Base-by-base conservation (phyloP, 2,888 invertebrate species). In the Caradrina clavipalpis region DNA sequence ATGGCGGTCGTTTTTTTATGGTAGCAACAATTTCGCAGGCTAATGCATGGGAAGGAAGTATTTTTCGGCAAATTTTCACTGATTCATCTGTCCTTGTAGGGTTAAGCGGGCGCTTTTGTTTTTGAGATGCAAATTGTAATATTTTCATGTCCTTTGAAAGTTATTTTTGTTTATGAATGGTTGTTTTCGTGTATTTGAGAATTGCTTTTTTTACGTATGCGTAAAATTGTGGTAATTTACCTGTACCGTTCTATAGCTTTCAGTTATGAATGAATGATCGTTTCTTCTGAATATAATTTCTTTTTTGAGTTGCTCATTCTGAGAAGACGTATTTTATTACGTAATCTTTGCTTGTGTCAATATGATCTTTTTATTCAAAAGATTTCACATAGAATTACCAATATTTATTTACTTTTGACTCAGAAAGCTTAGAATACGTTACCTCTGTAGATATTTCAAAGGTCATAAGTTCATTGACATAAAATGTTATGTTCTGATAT, bases 1-100 rank as follows among this genome's bases (percentile, higher is more conserved):
- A 93, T 90, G 89, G 90, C 89, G 89, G 91, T 88, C 87, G 85
- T 87, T 89, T 93, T 93, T 94, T 94, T 92, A 91, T 90, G 90
- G 87, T 84, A 86, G 89, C 78, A 91, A 93, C 92, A 92, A 92
- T 93, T 93, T 91, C 89, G 89, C 87, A 85, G 87, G 87, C 90
- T 91, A 92, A 93, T 92, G 90, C 87, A 85, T 85, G 87, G 68
- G 78, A 85, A 86, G 90, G 90, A 90, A 88, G 88, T 89, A 81
- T 86, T 86, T 87, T 78, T 82, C 78, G 79, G 81, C 82, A 84
- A 87, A 85, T 88, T 88, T 84, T 80, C 78, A 87, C 86, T 89
- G 87, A 88, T 88, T 87, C 84, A 87, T 89, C 80, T 78, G 78
- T 19, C 56, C 65, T 63, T 19, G 45, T 67, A 54, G 56, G 70